Conservation (phyloP, 2,113 vertebrate species). For the Panurus biarmicus region DNA sequence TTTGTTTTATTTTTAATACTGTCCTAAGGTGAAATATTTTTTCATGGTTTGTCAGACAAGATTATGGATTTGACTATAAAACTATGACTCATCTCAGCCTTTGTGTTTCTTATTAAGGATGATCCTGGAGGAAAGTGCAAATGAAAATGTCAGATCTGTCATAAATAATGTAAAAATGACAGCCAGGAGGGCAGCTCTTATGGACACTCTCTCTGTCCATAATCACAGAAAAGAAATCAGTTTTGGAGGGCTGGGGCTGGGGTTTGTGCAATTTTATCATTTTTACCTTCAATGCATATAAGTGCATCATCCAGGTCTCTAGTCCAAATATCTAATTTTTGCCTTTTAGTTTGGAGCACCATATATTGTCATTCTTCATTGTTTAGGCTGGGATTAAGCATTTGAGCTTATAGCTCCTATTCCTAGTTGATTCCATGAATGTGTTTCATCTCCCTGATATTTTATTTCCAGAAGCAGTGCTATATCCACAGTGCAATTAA, state of each 20-base stretch:
- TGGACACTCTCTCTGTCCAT: background rate
- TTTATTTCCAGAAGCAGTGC: background rate
- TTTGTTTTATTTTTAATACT: slow-evolving; percentile 38
- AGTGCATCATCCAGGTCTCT: background rate
- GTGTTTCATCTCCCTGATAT: background rate
- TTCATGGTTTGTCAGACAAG: slow-evolving; percentile 44
- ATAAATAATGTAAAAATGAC: slow-evolving; percentile 79
- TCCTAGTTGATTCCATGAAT: background rate
- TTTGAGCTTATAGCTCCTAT: background rate
- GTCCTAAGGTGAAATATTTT: slow-evolving; percentile 35
- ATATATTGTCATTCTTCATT: background rate
- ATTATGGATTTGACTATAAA: slow-evolving; percentile 33
- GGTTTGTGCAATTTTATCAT: background rate
- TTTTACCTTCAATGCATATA: background rate
- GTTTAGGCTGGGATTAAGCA: background rate
- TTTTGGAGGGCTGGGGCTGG: background rate
- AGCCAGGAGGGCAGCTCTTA: background rate
- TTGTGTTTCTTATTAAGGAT: slow-evolving; percentile 46
- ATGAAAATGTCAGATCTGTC: slow-evolving; percentile 75
- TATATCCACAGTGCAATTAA: background rate
- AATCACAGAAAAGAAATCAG: background rate
- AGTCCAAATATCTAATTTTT: background rate
- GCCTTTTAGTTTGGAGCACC: background rate
- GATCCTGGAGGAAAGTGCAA: slow-evolving; percentile 55
- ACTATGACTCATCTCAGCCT: slow-evolving; percentile 30